Evolutionary conservation across 1,140 invertebrate genomes (phyloP), one percentile per base, ranked within the genome.

Genomic region (Phymorhynchus buccinoides): DNA sequence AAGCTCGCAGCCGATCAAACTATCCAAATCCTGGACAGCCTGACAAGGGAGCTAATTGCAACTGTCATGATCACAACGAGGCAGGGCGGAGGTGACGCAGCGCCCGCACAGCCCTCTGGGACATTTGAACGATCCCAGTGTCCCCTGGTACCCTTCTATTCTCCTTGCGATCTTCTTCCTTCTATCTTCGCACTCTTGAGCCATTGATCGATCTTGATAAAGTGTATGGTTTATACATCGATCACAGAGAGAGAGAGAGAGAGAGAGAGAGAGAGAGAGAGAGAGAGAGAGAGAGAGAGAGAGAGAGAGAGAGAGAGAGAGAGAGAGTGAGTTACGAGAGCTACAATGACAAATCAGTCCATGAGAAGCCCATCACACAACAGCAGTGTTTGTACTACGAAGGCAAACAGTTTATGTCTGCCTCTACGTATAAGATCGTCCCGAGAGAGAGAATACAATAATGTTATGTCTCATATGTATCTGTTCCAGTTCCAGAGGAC

Each of bases 41-140:
- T 75, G 73, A 75, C 73, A 75, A 75, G 73, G 73, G 73, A 75
- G 37, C 73, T 75, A 75, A 75, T 75, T 75, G 73, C 73, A 41
- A 37, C 73, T 75, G 73, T 75, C 73, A 41, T 75, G 73, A 75
- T 75, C 73, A 75, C 73, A 75, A 75, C 37, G 73, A 75, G 73
- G 73, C 73, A 41, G 73, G 37, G 73, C 73, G 73, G 73, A 41
- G 73, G 73, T 75, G 73, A 75, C 37, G 73, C 73, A 41, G 39
- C 73, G 73, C 73, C 37, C 73, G 73, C 68, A 73, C 32, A 75
- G 73, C 39, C 73, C 27, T 75, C 37, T 75, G 73, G 71, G 73
- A 75, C 73, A 73, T 14, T 35, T 30, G 7, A 73, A 52, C 56
- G 56, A 22, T 22, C 56, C 56, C 56, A 62, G 14, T 62, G 4